phyloP scores from a whole-genome alignment of 2,888 invertebrate species.

The Ephialtes manifestator region DNA sequence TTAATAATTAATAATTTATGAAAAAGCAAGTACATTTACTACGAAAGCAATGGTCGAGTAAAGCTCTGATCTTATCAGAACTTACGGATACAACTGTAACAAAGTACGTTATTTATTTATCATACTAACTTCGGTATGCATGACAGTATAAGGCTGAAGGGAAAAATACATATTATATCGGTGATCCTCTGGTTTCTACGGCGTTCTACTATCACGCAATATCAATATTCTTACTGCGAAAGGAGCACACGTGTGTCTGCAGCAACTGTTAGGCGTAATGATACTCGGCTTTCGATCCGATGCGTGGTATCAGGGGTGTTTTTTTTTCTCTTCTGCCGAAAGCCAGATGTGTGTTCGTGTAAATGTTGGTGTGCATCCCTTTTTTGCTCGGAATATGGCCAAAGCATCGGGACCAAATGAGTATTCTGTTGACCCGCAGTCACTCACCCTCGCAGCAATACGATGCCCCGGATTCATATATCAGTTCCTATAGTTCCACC shows the following conservation, averaged over 20 bases:
- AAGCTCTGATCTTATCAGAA: too few relatives aligned
- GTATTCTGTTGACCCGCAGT: constrained; percentile 57
- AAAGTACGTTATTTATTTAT: too few relatives aligned
- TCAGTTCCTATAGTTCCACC: constrained; percentile 39
- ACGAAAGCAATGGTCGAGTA: too few relatives aligned
- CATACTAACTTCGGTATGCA: too few relatives aligned
- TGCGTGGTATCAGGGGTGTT: constrained; percentile 8
- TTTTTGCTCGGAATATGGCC: constrained; percentile 31
- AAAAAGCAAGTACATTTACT: too few relatives aligned
- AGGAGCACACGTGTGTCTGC: constrained; percentile 10
- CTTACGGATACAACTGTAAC: too few relatives aligned
- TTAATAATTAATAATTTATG: too few relatives aligned
- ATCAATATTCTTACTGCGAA: constrained; percentile 30
- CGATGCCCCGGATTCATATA: constrained; percentile 48
- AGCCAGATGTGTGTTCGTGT: constrained; percentile 2
- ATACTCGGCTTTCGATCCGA: constrained; percentile 22
- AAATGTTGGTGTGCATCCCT: background rate
- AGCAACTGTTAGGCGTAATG: constrained; percentile 33
- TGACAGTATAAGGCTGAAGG: too few relatives aligned
- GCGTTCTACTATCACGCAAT: constrained; percentile 4
- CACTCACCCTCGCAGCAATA: constrained; percentile 36
- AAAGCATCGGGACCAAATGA: constrained; percentile 47
- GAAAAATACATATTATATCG: background rate
- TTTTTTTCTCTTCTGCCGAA: constrained; percentile 8
- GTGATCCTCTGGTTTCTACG: background rate